Evolutionary conservation across 2,113 vertebrate species (phyloP).

Genomic region (Sardina pilchardus): DNA sequence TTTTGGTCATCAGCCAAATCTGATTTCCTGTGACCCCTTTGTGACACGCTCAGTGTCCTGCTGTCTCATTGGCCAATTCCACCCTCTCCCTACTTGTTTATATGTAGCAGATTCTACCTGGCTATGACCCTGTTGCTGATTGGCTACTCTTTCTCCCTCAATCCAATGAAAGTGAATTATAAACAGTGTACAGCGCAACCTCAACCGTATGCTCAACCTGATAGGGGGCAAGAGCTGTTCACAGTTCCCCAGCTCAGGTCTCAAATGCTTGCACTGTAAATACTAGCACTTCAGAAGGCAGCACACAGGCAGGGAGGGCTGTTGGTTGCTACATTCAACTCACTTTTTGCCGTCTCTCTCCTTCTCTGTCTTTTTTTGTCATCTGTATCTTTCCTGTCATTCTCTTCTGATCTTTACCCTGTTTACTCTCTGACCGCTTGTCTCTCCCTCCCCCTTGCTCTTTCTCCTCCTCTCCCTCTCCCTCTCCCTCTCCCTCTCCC

Average conservation of each 20-base stretch:
- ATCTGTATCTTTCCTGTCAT: conserved; percentile 6
- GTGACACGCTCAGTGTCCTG: background rate
- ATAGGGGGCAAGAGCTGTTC: background rate
- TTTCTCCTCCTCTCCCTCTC: background rate
- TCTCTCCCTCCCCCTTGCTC: background rate
- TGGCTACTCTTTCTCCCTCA: background rate
- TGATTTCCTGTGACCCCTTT: background rate
- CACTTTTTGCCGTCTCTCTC: conserved; percentile 31
- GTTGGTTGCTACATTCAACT: background rate
- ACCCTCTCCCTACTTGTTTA: background rate
- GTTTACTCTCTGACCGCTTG: background rate
- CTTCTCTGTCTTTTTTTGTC: background rate
- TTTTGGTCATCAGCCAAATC: background rate
- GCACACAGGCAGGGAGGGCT: background rate
- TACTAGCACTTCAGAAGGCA: background rate
- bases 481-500: too few species aligned
- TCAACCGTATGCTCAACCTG: background rate
- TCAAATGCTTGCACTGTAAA: background rate
- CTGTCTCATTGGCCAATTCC: background rate
- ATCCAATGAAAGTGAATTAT: background rate
- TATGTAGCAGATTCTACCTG: background rate
- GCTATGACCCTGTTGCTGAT: background rate
- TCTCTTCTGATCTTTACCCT: conserved; percentile 18
- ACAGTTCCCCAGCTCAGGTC: background rate
- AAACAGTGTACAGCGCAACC: background rate